phyloP scores from a whole-genome alignment of 2,888 invertebrate species.

The Volucella bombylans region DNA sequence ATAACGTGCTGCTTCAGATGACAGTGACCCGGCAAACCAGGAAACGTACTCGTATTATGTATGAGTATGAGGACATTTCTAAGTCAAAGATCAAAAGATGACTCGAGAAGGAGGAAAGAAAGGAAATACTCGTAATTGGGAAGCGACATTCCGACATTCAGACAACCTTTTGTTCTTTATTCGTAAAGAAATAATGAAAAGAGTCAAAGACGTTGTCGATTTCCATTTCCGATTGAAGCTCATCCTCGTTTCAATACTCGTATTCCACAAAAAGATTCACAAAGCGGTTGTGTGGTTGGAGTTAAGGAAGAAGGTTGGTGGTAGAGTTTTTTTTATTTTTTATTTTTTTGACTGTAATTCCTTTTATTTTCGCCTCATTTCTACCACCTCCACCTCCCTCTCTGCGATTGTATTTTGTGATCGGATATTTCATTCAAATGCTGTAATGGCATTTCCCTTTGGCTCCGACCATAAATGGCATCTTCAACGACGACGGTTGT shows the following conservation, averaged over 20 bases:
- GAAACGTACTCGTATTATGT: constrained; percentile 13
- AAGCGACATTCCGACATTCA: neutral
- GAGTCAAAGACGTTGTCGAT: constrained; percentile 22
- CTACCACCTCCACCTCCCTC: constrained; percentile 11
- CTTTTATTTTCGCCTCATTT: no score
- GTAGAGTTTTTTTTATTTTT: constrained; percentile 36
- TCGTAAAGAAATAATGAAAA: neutral
- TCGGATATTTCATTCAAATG: constrained; percentile 72
- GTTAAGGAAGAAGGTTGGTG: constrained; percentile 11
- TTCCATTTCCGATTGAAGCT: constrained; percentile 35
- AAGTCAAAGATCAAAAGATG: neutral
- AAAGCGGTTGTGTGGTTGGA: constrained; percentile 8
- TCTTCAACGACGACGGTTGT: constrained; percentile 15
- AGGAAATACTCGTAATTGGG: no score
- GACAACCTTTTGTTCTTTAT: constrained; percentile 15
- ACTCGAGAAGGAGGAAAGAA: neutral
- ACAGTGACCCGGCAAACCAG: constrained; percentile 33
- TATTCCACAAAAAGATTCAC: constrained; percentile 63
- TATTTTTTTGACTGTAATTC: neutral
- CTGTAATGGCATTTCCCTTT: constrained; percentile 50
- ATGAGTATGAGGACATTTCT: constrained; percentile 13
- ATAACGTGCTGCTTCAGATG: constrained; percentile 1
- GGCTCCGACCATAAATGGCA: constrained; percentile 42
- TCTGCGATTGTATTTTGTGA: constrained; percentile 39
- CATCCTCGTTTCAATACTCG: constrained; percentile 47